Base-by-base conservation (phyloP, 92 coral and sea anemone genomes). In the Anthopleura xanthogrammica region DNA sequence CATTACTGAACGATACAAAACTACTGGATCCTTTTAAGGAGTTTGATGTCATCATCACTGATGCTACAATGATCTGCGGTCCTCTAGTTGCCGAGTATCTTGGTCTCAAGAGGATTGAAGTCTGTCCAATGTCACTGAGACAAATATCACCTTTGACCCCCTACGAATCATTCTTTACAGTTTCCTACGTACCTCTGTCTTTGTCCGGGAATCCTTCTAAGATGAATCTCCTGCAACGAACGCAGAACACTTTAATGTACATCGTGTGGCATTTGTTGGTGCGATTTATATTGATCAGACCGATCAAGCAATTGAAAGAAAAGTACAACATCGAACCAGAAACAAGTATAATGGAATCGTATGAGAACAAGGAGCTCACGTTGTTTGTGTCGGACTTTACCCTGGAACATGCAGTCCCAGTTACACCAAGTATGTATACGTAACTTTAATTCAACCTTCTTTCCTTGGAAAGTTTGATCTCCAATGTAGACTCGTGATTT, bases 241-340 rank as follows among this genome's bases (percentile, higher is more conserved):
- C 80, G 0, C 70, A 75, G 14, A 91, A 91, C 68, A 72, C 64
- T 16, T 12, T 58, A 3, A 58, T 58, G 19, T 58, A 16, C 19
- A 16, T 58, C 13, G 64, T 17, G 13, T 16, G 64, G n/a, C 64
- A 14, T 16, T 58, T 16, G 16, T 58, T 58, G 19, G 2, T 58
- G 19, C 79, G 2, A 11, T 54, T 19, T 19, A 52, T 16, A 0
- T 60, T 62, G 19, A n/a, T 41, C 16, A 72, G 79, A 50, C 55
- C 76, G 41, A 74, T 85, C 55, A 81, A 55, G 3, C 64, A 58
- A 1, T 14, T 92, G 4, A 90, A 92, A 77, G 29, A 29, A 4
- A 86, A 84, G 73, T 86, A 90, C 82, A 80, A 83, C 82, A 92
- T 92, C 58, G 88, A 73, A 42, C 94, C 89, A 5, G 94, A 86